Conservation (phyloP, 2,797 vertebrate species). For the Cygnus olor region DNA sequence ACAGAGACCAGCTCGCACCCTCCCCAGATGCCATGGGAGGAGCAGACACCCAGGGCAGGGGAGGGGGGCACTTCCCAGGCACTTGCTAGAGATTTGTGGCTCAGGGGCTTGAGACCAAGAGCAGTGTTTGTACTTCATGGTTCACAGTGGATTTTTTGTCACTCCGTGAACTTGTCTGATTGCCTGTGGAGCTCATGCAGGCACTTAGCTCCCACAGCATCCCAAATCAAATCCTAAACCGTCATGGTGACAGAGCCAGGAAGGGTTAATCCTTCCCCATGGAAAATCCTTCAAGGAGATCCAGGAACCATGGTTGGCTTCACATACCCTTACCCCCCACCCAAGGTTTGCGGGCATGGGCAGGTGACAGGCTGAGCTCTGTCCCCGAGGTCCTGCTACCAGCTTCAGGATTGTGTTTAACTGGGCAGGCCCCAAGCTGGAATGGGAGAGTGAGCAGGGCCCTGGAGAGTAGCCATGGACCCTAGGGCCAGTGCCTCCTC, state of each 20-base stretch:
- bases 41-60: background rate
- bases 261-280: background rate
- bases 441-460: background rate
- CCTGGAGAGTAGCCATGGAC: background rate
- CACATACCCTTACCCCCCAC: accelerated
- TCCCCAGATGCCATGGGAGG: background rate
- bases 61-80: background rate
- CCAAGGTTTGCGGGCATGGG: background rate
- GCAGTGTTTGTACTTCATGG: background rate
- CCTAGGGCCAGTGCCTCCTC: background rate
- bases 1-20: background rate
- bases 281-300: background rate
- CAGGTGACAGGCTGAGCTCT: background rate
- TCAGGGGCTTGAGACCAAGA: background rate
- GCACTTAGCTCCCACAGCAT: background rate
- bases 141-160: background rate
- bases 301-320: background rate
- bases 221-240: background rate
- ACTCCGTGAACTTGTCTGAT: background rate
- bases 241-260: background rate
- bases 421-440: background rate
- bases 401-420: background rate
- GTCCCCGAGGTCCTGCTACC: background rate
- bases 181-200: background rate
- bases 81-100: background rate